A percentile compares a stretch with the other conserved stretches of the same genome.
Conservation (phyloP, 53 echinoderm and acorn worm species). For the Pentamera pediparva region DNA sequence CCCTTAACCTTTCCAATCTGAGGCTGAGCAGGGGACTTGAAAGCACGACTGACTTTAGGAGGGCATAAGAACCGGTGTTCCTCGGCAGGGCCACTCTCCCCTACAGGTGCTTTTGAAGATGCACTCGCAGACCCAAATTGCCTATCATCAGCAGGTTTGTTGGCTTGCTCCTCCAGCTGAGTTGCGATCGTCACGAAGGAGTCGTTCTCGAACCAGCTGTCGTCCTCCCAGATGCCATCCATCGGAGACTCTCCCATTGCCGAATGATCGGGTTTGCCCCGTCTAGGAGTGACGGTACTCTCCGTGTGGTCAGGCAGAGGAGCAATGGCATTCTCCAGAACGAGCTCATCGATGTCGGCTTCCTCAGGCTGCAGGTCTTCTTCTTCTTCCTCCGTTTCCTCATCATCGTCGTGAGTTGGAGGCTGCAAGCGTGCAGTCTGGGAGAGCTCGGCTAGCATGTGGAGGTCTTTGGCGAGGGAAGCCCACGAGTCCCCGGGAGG, state of each 20-base stretch:
- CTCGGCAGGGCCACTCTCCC: too few species aligned
- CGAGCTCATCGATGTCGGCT: not conserved
- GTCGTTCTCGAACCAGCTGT: constrained; percentile 48
- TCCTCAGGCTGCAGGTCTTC: not conserved
- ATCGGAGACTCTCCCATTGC: not conserved
- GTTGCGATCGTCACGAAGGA: constrained; percentile 46
- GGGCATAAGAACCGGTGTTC: too few species aligned
- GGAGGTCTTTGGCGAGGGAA: constrained; percentile 1
- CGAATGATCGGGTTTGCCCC: not conserved
- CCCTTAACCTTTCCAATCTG: too few species aligned
- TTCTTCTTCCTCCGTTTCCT: not conserved
- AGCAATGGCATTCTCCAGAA: not conserved
- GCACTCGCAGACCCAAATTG: not conserved
- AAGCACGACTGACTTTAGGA: too few species aligned
- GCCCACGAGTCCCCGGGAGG: not conserved
- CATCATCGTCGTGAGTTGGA: not conserved
- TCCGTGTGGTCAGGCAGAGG: not conserved
- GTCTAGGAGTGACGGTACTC: not conserved
- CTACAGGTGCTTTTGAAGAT: not conserved
- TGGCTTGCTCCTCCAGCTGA: constrained; percentile 49
- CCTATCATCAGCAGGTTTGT: not conserved
- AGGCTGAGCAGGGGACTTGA: too few species aligned
- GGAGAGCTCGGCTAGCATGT: constrained; percentile 19
- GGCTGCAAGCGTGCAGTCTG: not conserved
- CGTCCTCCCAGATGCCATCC: constrained; percentile 48